Conservation (phyloP, 2,888 invertebrate species). For the Erebia ligea region DNA sequence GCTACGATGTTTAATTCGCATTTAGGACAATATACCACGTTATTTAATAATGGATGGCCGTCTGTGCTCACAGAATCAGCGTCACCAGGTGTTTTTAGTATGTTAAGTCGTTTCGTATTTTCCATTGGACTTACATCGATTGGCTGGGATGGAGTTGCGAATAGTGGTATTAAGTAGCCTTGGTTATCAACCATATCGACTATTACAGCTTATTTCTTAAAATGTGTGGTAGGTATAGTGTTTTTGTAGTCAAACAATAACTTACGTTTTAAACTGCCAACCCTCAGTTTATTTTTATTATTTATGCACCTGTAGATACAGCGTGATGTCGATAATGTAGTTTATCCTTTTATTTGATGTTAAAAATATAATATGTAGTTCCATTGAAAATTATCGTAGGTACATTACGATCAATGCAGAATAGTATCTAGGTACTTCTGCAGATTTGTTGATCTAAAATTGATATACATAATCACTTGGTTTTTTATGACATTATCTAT, state of each 20-base stretch:
- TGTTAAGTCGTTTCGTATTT: neutral
- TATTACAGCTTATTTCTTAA: neutral
- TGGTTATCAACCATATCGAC: slow-evolving; percentile 4
- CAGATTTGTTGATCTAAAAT: too few species aligned
- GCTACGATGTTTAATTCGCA: slow-evolving; percentile 51
- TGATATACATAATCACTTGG: too few species aligned
- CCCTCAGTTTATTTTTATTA: neutral
- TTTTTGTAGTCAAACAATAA: neutral
- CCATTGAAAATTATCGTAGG: neutral
- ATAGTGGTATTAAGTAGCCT: neutral
- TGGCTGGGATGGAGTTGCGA: neutral
- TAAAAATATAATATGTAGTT: neutral
- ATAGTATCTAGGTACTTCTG: too few species aligned
- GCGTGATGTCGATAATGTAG: neutral
- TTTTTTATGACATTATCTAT: too few species aligned
- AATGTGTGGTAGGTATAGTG: neutral
- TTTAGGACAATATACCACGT: slow-evolving; percentile 44
- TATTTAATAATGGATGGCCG: neutral
- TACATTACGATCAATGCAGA: too few species aligned
- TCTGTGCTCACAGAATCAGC: neutral
- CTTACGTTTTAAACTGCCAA: neutral
- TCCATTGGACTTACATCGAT: neutral
- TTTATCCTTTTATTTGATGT: neutral
- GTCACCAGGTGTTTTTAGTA: neutral
- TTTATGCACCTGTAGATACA: neutral